A percentile compares a stretch with the other conserved stretches of the same genome.
phyloP scores from a whole-genome alignment of 2,797 vertebrate genomes.

The Squalus acanthias region DNA sequence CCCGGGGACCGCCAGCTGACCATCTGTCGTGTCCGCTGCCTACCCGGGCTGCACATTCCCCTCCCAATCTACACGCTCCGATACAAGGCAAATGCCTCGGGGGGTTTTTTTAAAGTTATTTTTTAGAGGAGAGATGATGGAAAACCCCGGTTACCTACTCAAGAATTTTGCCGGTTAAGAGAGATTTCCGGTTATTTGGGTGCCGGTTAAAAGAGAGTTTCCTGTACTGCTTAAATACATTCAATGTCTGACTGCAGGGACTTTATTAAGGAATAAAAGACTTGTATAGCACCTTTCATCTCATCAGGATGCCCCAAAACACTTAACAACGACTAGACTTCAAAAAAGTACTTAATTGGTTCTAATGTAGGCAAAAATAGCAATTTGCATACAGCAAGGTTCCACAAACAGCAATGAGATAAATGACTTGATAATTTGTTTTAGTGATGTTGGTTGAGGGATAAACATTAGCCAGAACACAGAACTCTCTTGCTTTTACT shows the following conservation, averaged over 20 bases:
- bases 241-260: not conserved
- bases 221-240: not conserved
- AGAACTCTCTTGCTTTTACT: not conserved
- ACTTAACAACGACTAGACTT: not conserved
- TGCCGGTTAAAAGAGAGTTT: too few species aligned
- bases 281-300: not conserved
- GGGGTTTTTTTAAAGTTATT: too few species aligned
- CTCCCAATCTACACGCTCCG: too few species aligned
- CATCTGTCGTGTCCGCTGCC: too few species aligned
- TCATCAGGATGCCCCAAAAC: not conserved
- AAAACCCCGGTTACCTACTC: too few species aligned
- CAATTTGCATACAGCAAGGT: not conserved
- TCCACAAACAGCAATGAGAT: too few species aligned
- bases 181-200: too few species aligned
- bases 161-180: too few species aligned
- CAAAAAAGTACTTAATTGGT: not conserved
- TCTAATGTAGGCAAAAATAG: not conserved
- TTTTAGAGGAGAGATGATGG: too few species aligned
- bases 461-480: not conserved
- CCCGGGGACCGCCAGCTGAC: too few species aligned
- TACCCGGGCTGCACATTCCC: too few species aligned
- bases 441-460: not conserved
- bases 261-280: not conserved
- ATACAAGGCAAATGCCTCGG: too few species aligned
- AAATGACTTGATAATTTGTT: not conserved